Evolutionary conservation across 1,140 invertebrate species (phyloP).

Genomic region (Bombyx mori): DNA sequence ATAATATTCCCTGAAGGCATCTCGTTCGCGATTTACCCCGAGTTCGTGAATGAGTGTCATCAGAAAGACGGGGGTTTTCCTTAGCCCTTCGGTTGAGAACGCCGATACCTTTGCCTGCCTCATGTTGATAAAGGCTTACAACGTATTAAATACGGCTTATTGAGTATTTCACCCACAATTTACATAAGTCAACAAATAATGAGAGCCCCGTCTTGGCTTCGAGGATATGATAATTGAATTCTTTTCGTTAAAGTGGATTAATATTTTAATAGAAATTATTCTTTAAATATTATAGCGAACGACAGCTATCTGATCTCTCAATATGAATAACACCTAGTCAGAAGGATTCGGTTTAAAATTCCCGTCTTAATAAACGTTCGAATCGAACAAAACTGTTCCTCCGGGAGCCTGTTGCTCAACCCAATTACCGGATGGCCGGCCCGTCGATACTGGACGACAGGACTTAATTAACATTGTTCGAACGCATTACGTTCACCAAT

Average conservation of each 20-base stretch:
- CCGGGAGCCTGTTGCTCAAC: no score
- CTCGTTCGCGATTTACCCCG: slow-evolving; percentile 30
- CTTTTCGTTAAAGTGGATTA: background rate
- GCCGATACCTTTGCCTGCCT: slow-evolving; percentile 31
- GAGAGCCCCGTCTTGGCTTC: slow-evolving; percentile 19
- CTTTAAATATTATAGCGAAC: no score
- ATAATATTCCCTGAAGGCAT: slow-evolving; percentile 13
- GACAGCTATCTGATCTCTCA: no score
- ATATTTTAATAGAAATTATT: no score
- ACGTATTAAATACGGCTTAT: slow-evolving; percentile 41
- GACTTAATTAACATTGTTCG: slow-evolving; percentile 5
- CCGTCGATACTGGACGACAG: background rate
- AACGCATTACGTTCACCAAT: slow-evolving; percentile 3
- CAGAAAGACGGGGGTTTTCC: slow-evolving; percentile 13
- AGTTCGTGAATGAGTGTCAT: slow-evolving; percentile 35
- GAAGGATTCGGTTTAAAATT: no score
- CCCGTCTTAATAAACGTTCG: no score
- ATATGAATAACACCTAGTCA: no score
- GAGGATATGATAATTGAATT: slow-evolving; percentile 16
- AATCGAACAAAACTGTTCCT: no score
- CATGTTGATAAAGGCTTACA: slow-evolving; percentile 41
- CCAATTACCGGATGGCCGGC: background rate
- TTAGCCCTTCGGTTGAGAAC: slow-evolving; percentile 10
- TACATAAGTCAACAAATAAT: slow-evolving; percentile 40
- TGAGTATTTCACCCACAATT: slow-evolving; percentile 43